Evolutionary conservation across 2,113 vertebrate genomes (phyloP).

Genomic region (Pachyramphus minor): DNA sequence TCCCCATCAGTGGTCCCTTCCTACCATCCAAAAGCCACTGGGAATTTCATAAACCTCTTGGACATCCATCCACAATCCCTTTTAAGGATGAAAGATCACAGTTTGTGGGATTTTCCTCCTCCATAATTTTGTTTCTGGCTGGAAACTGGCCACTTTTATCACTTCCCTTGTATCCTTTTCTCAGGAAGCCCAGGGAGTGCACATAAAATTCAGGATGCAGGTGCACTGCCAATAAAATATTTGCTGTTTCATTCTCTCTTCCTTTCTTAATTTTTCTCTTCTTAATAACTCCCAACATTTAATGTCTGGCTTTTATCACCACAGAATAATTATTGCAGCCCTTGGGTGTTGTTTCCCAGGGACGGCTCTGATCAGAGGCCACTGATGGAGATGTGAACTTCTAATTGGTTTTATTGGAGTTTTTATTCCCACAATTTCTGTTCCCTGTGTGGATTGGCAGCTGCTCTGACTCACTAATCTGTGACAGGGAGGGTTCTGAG

Average conservation of each 20-base stretch:
- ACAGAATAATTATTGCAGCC: background rate
- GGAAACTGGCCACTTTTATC: background rate
- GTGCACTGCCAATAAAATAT: background rate
- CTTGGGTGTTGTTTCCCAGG: background rate
- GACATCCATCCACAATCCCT: background rate
- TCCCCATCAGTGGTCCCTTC: accelerated
- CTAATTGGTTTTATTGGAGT: background rate
- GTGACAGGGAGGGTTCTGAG: background rate
- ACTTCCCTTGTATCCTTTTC: background rate
- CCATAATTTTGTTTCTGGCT: background rate
- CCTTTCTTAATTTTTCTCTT: background rate
- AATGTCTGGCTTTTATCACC: background rate
- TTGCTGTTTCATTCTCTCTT: background rate
- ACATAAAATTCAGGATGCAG: background rate
- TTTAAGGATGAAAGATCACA: background rate
- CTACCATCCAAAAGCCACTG: background rate
- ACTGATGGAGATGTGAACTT: background rate
- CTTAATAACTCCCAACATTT: background rate
- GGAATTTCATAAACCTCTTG: background rate
- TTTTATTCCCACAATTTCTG: background rate
- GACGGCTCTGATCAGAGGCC: background rate
- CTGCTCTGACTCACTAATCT: background rate
- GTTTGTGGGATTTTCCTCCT: background rate
- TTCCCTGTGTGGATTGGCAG: background rate
- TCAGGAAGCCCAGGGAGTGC: accelerated